Base-by-base conservation (phyloP, 1,140 invertebrate species). In the Dolichoris vasculosae region DNA sequence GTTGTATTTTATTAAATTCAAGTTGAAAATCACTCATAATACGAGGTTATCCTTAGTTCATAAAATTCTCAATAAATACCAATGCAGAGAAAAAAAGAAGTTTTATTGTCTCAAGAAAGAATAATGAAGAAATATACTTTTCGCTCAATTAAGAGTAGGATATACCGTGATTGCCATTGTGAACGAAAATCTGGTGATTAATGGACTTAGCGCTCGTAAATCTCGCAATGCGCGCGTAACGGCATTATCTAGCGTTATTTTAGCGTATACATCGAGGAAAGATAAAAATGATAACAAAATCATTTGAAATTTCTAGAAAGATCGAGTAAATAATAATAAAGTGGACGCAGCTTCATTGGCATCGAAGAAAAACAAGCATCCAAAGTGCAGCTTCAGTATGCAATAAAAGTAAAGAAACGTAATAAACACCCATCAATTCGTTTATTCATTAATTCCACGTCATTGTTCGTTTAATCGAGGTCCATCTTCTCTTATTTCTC, bases 361-460 rank as follows among this genome's bases (percentile, higher is more conserved):
- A 26, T 4, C 55, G 15, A 81, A 81, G 26, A 46, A 67, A 81
- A 48, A 69, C 4, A 69, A 48, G 6, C 2, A 43, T 13, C 17
- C 35, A 64, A 30, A 43, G 30, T 7, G 11, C 13, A n/a, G 63
- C 23, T 20, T 11, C 55, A 59, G n/a, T 17, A 17, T 17, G 8
- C 55, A 20, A 59, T 59, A 59, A 15, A 35, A 35, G 63, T 32
- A 40, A 69, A 81, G 23, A 3, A 51, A 69, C 69, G 46, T 64
- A 46, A 81, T 35, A 69, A 81, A 81, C 43, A 32, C 15, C 30
- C 15, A 51, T 81, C 63, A 69, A 69, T 71, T 81, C 20, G 69
- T 35, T 69, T 48, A 81, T 17, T n/a, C 59, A 43, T 64, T 30
- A 38, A 32, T 69, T 51, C 15, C 43, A 43, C 35, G 48, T 71